phyloP scores from a whole-genome alignment of 2,797 vertebrate genomes.

The Helicolenus hilgendorfi region DNA sequence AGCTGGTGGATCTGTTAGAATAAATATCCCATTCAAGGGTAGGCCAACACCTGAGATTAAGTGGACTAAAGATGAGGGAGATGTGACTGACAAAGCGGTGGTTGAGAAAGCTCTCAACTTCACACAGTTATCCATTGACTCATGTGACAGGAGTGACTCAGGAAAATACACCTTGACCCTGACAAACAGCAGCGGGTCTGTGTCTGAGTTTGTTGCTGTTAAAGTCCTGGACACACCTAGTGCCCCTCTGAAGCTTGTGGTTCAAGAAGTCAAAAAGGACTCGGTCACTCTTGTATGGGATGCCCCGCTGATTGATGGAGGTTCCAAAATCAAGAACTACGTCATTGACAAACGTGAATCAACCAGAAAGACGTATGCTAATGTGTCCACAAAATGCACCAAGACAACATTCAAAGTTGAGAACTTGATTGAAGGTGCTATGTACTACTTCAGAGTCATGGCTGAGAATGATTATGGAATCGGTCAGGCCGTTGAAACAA shows the following conservation, averaged over 20 bases:
- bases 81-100: slow-evolving; percentile 94
- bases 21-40: slow-evolving; percentile 97
- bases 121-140: slow-evolving; percentile 97
- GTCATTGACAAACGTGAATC: slow-evolving; percentile 99
- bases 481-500: slow-evolving; percentile 94
- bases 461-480: slow-evolving; percentile 99
- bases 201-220: slow-evolving; percentile 95
- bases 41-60: slow-evolving; percentile 95
- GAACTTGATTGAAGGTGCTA: slow-evolving; percentile 96
- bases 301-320: slow-evolving; percentile 95
- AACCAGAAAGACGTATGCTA: slow-evolving; percentile 97
- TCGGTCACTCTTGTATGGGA: slow-evolving; percentile 95
- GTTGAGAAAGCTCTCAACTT: slow-evolving; percentile 94
- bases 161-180: slow-evolving; percentile 96
- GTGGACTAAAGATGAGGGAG: slow-evolving; percentile 97
- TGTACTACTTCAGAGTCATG: slow-evolving; percentile 99
- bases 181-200: slow-evolving; percentile 96
- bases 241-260: slow-evolving; percentile 93
- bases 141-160: slow-evolving; percentile 96
- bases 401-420: slow-evolving; percentile 97
- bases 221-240: slow-evolving; percentile 98
- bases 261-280: slow-evolving; percentile 96
- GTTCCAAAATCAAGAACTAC: slow-evolving; percentile 97
- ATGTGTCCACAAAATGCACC: slow-evolving; percentile 94
- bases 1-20: slow-evolving; percentile 96